Conservation (phyloP, 2,113 vertebrate species). For the Mellivora capensis region DNA sequence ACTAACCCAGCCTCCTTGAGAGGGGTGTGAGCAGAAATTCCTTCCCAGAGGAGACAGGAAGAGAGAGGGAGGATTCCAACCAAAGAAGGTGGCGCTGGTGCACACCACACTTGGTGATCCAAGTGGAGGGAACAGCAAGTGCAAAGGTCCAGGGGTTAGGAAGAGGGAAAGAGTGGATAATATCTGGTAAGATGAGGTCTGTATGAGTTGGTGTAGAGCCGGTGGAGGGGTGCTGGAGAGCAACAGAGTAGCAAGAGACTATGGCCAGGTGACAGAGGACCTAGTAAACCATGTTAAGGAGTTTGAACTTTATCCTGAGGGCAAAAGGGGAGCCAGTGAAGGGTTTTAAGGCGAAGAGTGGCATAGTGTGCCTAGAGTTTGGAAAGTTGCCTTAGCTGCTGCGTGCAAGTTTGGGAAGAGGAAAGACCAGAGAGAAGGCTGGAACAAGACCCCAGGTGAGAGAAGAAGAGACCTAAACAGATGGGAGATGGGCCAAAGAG, state of each 20-base stretch:
- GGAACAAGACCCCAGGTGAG: constrained; percentile 25
- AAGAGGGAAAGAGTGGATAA: not conserved
- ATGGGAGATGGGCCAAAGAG: not conserved
- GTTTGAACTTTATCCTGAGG: constrained; percentile 63
- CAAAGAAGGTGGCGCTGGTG: not conserved
- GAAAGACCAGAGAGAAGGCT: not conserved
- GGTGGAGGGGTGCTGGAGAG: not conserved
- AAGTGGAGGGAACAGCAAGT: not conserved
- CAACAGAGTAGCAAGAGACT: not conserved
- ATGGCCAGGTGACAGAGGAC: not conserved
- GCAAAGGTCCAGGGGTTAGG: not conserved
- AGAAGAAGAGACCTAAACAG: not conserved
- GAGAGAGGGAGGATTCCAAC: not conserved
- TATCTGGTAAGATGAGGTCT: not conserved
- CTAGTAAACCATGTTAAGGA: constrained; percentile 11
- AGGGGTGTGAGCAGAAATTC: not conserved
- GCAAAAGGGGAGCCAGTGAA: constrained; percentile 39
- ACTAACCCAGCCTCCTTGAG: not conserved
- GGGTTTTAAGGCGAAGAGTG: constrained; percentile 52
- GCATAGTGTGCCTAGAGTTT: not conserved
- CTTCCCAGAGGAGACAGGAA: not conserved
- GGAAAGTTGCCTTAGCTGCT: constrained; percentile 10
- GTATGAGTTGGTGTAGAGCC: not conserved
- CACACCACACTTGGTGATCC: not conserved
- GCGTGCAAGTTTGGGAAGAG: not conserved